Conservation (phyloP, 2,888 invertebrate species). For the Amphipyra berbera region DNA sequence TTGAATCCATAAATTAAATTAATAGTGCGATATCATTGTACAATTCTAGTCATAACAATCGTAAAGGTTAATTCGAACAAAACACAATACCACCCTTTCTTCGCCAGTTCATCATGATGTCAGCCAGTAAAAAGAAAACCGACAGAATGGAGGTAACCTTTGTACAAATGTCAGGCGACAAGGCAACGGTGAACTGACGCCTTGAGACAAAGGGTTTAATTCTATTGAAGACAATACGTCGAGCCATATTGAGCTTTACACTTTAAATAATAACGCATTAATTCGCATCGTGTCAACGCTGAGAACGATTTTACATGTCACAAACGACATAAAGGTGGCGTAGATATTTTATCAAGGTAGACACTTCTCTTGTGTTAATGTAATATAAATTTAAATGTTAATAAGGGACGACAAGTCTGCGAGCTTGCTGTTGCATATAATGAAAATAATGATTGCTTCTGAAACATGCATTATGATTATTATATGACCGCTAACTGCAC, state of each 20-base stretch:
- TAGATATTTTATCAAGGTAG: constrained; percentile 76
- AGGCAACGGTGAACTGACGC: constrained; percentile 79
- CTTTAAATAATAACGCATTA: constrained; percentile 65
- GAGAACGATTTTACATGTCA: constrained; percentile 72
- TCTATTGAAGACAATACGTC: constrained; percentile 70
- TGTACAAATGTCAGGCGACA: constrained; percentile 87
- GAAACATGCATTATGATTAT: constrained; percentile 77
- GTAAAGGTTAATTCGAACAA: constrained; percentile 79
- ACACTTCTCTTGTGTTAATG: constrained; percentile 78
- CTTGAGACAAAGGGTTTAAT: constrained; percentile 88
- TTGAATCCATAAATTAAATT: constrained; percentile 26
- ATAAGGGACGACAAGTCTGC: constrained; percentile 79
- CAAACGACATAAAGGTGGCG: constrained; percentile 74
- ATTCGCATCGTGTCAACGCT: constrained; percentile 59
- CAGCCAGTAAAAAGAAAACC: constrained; percentile 85
- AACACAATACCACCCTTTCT: constrained; percentile 85
- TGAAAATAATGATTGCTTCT: constrained; percentile 77
- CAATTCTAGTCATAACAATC: constrained; percentile 57
- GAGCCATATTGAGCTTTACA: constrained; percentile 75
- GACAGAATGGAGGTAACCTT: constrained; percentile 85
- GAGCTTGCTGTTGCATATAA: constrained; percentile 72
- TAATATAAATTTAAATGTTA: constrained; percentile 83
- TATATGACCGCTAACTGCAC: constrained; percentile 66
- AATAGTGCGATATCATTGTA: constrained; percentile 31
- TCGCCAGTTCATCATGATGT: constrained; percentile 79